Evolutionary conservation across 1,140 invertebrate species (phyloP).

Genomic region (Nomia melanderi): DNA sequence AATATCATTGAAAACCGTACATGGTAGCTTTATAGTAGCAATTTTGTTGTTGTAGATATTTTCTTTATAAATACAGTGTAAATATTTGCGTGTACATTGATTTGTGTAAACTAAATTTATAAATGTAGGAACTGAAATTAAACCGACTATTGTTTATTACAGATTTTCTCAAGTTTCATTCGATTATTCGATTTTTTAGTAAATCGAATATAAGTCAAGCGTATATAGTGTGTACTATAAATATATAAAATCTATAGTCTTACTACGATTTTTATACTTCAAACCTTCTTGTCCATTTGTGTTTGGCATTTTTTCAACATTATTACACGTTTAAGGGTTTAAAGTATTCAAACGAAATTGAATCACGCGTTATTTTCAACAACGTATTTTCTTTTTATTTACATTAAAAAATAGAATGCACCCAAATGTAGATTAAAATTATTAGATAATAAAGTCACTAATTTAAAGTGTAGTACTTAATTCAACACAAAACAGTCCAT

Average conservation of each 20-base stretch:
- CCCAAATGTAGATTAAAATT: background rate
- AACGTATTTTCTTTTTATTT: background rate
- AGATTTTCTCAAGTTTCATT: too few relatives aligned
- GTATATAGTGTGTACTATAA: background rate
- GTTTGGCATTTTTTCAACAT: background rate
- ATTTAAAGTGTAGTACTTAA: background rate
- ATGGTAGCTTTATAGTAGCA: background rate
- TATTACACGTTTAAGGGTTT: background rate
- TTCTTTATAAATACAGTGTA: background rate
- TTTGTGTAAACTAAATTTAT: too few relatives aligned
- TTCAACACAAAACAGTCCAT: background rate
- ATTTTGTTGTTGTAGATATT: background rate
- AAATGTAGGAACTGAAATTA: too few relatives aligned
- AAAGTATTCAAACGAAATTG: background rate
- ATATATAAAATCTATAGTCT: background rate
- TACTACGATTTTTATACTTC: background rate
- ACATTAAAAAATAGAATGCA: background rate
- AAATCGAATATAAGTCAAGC: too few relatives aligned
- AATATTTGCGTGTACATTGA: too few relatives aligned
- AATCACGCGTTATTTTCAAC: background rate
- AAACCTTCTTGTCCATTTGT: background rate
- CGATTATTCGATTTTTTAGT: too few relatives aligned
- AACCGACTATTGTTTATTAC: too few relatives aligned
- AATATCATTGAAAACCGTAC: background rate
- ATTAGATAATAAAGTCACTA: background rate